Conservation (phyloP, 2,888 invertebrate species). For the Eulithis testata region DNA sequence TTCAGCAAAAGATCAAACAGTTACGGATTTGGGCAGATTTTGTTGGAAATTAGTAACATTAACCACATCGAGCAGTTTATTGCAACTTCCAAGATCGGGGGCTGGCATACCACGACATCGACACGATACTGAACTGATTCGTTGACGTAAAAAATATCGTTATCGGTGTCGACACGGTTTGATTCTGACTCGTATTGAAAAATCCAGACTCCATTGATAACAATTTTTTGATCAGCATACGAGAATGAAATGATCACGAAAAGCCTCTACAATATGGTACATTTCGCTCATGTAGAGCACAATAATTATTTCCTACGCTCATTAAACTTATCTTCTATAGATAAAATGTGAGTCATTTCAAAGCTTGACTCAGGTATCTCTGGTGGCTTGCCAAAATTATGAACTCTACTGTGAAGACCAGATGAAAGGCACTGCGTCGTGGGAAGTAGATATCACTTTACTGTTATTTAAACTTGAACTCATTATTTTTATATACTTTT, state of each 20-base stretch:
- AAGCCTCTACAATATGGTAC: no score
- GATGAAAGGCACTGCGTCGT: slow-evolving; percentile 30
- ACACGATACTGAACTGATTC: no score
- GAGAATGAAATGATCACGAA: no score
- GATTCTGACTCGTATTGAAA: no score
- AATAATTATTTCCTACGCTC: neutral
- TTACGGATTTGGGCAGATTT: slow-evolving; percentile 26
- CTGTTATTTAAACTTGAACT: slow-evolving; percentile 1
- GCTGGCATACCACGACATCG: no score
- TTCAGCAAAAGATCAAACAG: slow-evolving; percentile 36
- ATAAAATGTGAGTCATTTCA: slow-evolving; percentile 32
- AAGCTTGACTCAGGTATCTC: slow-evolving; percentile 33
- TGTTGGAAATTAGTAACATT: slow-evolving; percentile 10
- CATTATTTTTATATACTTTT: neutral
- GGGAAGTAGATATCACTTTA: slow-evolving; percentile 15
- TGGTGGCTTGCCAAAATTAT: slow-evolving; percentile 39
- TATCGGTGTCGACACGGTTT: no score
- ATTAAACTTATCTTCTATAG: slow-evolving; percentile 12
- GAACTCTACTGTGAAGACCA: slow-evolving; percentile 28
- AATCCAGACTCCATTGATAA: no score
- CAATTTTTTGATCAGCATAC: no score
- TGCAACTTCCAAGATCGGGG: neutral
- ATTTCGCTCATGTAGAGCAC: neutral
- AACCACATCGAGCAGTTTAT: slow-evolving; percentile 30
- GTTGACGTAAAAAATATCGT: no score